Conservation (phyloP, 1,140 invertebrate genomes). For the Brachystomella parvula region DNA sequence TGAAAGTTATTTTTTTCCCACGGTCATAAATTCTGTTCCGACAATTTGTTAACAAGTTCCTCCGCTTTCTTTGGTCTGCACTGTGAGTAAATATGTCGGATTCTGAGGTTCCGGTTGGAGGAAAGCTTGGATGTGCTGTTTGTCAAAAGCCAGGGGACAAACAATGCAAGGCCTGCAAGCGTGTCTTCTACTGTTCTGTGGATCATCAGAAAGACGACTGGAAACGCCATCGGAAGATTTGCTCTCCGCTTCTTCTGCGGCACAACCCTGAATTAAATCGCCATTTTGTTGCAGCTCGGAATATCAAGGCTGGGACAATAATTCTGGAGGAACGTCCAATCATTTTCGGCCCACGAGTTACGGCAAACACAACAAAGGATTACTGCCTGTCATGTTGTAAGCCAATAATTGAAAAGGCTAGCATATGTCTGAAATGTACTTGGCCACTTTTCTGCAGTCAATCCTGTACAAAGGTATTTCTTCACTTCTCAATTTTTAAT, state of each 20-base stretch:
- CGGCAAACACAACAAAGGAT: slow-evolving; percentile 20
- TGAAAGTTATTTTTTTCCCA: not conserved
- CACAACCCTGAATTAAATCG: slow-evolving; percentile 17
- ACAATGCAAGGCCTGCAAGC: not conserved
- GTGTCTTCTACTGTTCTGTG: not conserved
- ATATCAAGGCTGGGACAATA: slow-evolving; percentile 15
- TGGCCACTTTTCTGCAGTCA: slow-evolving; percentile 28
- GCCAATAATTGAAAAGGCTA: slow-evolving; percentile 24
- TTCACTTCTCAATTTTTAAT: not conserved
- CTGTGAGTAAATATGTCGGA: not conserved
- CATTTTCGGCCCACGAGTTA: slow-evolving; percentile 28
- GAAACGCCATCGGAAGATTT: not conserved
- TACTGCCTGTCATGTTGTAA: slow-evolving; percentile 25
- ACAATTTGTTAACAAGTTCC: not conserved
- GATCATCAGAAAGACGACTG: slow-evolving; percentile 12
- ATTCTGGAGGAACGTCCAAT: slow-evolving; percentile 19
- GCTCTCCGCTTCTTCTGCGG: slow-evolving; percentile 7
- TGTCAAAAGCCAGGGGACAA: not conserved
- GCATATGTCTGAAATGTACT: slow-evolving; percentile 24
- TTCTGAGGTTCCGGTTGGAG: not conserved
- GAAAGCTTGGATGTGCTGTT: not conserved
- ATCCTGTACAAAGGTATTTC: slow-evolving; percentile 26
- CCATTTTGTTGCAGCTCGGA: slow-evolving; percentile 17
- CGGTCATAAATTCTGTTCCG: not conserved
- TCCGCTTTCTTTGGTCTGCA: too few species aligned